phyloP scores from a whole-genome alignment of 2,888 invertebrate species.

The Drosophila mimetica region DNA sequence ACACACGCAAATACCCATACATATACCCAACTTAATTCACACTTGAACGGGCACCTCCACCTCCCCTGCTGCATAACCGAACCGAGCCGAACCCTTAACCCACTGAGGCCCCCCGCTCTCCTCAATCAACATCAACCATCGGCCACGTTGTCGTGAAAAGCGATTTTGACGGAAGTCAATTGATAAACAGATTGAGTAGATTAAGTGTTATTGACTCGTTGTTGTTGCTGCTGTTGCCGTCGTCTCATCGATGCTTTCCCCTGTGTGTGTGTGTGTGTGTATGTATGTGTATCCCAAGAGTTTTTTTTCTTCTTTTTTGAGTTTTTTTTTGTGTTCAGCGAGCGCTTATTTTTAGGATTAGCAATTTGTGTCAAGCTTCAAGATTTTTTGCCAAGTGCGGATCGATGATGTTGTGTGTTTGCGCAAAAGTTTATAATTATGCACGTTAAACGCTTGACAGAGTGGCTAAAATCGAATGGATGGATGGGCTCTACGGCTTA shows the following conservation, averaged over 20 bases:
- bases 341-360: constrained; percentile 55
- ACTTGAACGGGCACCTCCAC: constrained; percentile 50
- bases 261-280: constrained; percentile 7
- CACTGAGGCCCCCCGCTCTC: constrained; percentile 13
- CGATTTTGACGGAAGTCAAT: constrained; percentile 69
- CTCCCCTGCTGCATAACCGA: background rate
- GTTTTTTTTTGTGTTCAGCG: constrained; percentile 36
- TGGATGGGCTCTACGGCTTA: constrained; percentile 18
- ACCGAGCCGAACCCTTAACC: background rate
- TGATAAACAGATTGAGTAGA: constrained; percentile 75
- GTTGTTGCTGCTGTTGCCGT: constrained; percentile 20
- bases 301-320: background rate
- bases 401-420: constrained; percentile 30
- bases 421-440: constrained; percentile 45
- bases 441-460: constrained; percentile 29
- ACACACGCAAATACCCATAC: constrained; percentile 16
- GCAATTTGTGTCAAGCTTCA: constrained; percentile 52
- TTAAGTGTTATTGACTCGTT: constrained; percentile 72
- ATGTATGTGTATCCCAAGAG: constrained; percentile 13
- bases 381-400: constrained; percentile 38
- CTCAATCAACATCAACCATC: constrained; percentile 44
- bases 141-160: constrained; percentile 57
- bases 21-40: constrained; percentile 52
- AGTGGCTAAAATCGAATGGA: constrained; percentile 2
- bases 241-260: constrained; percentile 4